Evolutionary conservation across 1,140 invertebrate species (phyloP), one percentile per base, ranked within the genome.

Genomic region (Akabosia matsudoensis): DNA sequence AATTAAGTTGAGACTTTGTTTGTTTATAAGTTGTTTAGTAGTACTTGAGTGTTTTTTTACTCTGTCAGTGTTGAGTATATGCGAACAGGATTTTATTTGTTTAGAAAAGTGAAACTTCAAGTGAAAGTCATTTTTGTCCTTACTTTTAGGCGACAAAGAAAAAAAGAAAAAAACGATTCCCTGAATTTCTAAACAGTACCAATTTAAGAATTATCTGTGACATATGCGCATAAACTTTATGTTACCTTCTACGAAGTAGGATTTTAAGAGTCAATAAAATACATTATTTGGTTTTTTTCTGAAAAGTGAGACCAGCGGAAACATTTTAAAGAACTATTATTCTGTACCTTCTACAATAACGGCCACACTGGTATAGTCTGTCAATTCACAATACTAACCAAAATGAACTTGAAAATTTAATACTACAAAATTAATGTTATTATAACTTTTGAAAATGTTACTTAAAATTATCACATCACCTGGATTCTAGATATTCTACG

Each of bases 331-430:
- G n/a, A n/a, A n/a, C n/a, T n/a, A n/a, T n/a, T 56, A 56, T 56
- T 22, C 54, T n/a, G 54, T 56, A 56, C 54, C 54, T 56, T 56
- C 18, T 56, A 56, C 54, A 56, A 56, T 56, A 56, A 56, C 24
- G 14, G 54, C 54, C 54, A n/a, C 54, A 56, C 24, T 22, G 37
- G 37, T 18, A 45, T 7, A 56, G 54, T 56, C 54, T 56, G 54
- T 56, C 54, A 4, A n/a, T 4, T n/a, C 54, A 56, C 54, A 56
- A 56, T 56, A 56, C 54, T 56, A 56, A 56, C 54, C n/a, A n/a
- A n/a, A n/a, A n/a, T n/a, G n/a, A n/a, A n/a, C n/a, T n/a, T n/a
- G n/a, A 56, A 56, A 45, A 45, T 45, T 45, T 45, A 18, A n/a
- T 56, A 56, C n/a, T 10, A 4, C 24, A 56, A 56, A 56, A 56